Evolutionary conservation across 1,140 invertebrate genomes (phyloP), one percentile per base, ranked within the genome.

Genomic region (Papilio xuthus): DNA sequence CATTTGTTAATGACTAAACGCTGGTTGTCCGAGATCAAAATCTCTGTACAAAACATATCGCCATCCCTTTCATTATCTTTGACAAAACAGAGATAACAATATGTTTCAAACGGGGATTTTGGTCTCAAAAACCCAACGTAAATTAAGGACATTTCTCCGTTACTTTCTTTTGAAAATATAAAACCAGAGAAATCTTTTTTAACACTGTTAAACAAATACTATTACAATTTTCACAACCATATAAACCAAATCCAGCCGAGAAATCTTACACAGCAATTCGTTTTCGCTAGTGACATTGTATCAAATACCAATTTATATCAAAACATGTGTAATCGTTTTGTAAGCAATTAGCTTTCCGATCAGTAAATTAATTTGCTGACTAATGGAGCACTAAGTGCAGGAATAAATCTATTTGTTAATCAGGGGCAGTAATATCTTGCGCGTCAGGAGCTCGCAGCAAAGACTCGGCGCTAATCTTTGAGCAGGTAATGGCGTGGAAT

Each of bases 401-500:
- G 79, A 73, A 80, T 77, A 80, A 80, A 80, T 80, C 79, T 78
- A 80, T 78, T 80, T 80, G 32, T 77, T 76, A 76, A 76, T 75
- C 74, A 76, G 69, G 44, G 71, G 50, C 56, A 32, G 71, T 80
- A 80, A 78, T 77, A 77, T 72, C 53, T 77, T 23, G 53, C 74
- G 74, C 60, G 74, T 63, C 74, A 76, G 74, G 60, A 76, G 74
- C 32, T 76, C 74, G 32, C 12, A 15, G 74, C 32, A 60, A 60
- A 76, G 74, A 76, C 74, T 56, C 71, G 42, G 42, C 60, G 74
- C 79, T 85, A 85, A 85, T 85, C 82, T 82, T 78, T 82, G 71
- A 53, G 74, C 70, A 79, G 78, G 80, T 83, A 84, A 86, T 86
- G 84, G 81, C 56, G 73, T 79, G 83, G 83, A 84, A 86, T 63